Conservation (phyloP, 2,888 invertebrate species). For the Megamerina dolium region DNA sequence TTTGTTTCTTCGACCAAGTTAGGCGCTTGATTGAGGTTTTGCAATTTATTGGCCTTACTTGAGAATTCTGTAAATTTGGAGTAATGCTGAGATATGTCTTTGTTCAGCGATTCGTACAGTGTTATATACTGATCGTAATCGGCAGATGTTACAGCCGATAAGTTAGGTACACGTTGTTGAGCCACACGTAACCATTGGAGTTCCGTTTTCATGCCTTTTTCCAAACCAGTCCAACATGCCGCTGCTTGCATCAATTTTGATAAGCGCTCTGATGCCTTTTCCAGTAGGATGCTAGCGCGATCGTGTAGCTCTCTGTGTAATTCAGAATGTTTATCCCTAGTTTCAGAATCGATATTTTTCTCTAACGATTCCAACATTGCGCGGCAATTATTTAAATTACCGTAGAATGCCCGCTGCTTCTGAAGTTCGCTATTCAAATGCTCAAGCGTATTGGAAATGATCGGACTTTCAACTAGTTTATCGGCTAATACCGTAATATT, state of each 20-base stretch:
- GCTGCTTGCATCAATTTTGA: constrained; percentile 81
- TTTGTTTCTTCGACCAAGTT: constrained; percentile 70
- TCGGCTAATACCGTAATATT: constrained; percentile 82
- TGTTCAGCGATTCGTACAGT: constrained; percentile 70
- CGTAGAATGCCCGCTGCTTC: constrained; percentile 82
- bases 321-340: constrained; percentile 64
- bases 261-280: constrained; percentile 72
- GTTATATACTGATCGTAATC: constrained; percentile 82
- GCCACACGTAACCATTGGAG: constrained; percentile 77
- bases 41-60: constrained; percentile 65
- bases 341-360: constrained; percentile 75
- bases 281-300: constrained; percentile 68
- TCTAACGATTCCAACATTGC: constrained; percentile 81
- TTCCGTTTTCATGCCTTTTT: constrained; percentile 78
- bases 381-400: constrained; percentile 79
- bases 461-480: constrained; percentile 69
- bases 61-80: constrained; percentile 69
- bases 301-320: constrained; percentile 73
- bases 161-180: constrained; percentile 75
- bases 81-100: constrained; percentile 75
- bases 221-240: constrained; percentile 74
- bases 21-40: constrained; percentile 68
- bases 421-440: constrained; percentile 86
- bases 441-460: constrained; percentile 67
- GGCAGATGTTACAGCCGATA: constrained; percentile 71